Conservation (phyloP, 92 coral and sea anemone species). For the Phenganax stokvisi region DNA sequence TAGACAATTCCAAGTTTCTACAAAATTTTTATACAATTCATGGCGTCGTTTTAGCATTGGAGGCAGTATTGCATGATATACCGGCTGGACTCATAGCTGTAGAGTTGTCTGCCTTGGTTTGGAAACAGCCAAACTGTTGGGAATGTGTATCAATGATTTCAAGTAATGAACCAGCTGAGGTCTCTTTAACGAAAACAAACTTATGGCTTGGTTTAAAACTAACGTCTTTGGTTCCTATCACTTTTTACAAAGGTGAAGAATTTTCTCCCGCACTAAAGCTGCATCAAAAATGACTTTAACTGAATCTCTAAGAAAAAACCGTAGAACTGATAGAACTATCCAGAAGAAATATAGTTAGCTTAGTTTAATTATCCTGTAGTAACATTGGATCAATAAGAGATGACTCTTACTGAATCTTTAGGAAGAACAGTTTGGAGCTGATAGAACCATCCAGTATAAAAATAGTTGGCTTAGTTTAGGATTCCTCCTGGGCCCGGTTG, state of each 20-base stretch:
- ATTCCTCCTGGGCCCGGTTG: too few relatives aligned
- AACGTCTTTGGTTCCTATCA: constrained; percentile 82
- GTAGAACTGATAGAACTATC: too few relatives aligned
- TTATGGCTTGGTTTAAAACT: constrained; percentile 61
- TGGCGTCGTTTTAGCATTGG: constrained; percentile 60
- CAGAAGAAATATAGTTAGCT: too few relatives aligned
- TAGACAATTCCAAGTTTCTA: constrained; percentile 22
- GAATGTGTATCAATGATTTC: constrained; percentile 69
- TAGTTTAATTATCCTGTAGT: too few relatives aligned
- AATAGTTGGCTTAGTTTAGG: too few relatives aligned
- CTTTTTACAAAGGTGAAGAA: constrained; percentile 77
- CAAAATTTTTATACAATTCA: constrained; percentile 54
- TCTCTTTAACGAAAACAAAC: constrained; percentile 10
- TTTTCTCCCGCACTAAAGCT: not conserved
- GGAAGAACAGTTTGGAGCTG: too few relatives aligned
- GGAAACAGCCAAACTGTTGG: constrained; percentile 90
- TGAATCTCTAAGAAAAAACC: not conserved
- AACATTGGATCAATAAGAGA: too few relatives aligned
- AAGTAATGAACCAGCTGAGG: constrained; percentile 52
- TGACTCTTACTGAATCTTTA: too few relatives aligned
- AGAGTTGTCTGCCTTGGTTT: constrained; percentile 90
- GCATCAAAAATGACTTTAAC: not conserved
- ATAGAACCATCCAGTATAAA: too few relatives aligned
- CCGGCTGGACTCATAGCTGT: constrained; percentile 78
- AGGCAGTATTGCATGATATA: constrained; percentile 81